Evolutionary conservation across 2,797 vertebrate species (phyloP).

Genomic region (Aratinga solstitialis): DNA sequence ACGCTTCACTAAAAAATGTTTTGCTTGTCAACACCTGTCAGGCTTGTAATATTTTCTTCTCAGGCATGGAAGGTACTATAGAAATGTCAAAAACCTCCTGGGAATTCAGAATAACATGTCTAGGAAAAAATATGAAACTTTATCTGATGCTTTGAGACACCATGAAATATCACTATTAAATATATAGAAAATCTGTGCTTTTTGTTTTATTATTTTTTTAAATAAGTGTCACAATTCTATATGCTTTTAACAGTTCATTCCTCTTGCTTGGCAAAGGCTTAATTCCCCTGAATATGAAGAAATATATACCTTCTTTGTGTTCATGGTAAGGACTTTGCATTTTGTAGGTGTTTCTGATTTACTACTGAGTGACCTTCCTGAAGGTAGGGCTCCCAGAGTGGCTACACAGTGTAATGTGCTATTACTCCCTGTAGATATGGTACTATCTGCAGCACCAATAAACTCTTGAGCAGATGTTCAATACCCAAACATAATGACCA

Average conservation of each 20-base stretch:
- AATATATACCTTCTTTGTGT: neutral
- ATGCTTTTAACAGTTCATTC: neutral
- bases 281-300: neutral
- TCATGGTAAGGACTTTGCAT: neutral
- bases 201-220: neutral
- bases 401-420: neutral
- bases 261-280: neutral
- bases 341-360: slow-evolving; percentile 3
- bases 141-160: slow-evolving; percentile 13
- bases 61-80: slow-evolving; percentile 51
- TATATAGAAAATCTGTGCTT: neutral
- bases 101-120: slow-evolving; percentile 55
- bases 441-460: slow-evolving; percentile 38
- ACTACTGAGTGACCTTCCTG: slow-evolving; percentile 12
- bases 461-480: slow-evolving; percentile 67
- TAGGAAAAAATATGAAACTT: slow-evolving; percentile 38
- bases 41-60: slow-evolving; percentile 64
- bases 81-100: slow-evolving; percentile 61
- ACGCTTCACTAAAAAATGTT: slow-evolving; percentile 64
- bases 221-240: neutral
- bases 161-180: neutral
- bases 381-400: slow-evolving; percentile 19
- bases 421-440: slow-evolving; percentile 13
- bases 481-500: slow-evolving; percentile 57
- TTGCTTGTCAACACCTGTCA: slow-evolving; percentile 71